Conservation (phyloP, 2,797 vertebrate genomes). For the Sibirionetta formosa region DNA sequence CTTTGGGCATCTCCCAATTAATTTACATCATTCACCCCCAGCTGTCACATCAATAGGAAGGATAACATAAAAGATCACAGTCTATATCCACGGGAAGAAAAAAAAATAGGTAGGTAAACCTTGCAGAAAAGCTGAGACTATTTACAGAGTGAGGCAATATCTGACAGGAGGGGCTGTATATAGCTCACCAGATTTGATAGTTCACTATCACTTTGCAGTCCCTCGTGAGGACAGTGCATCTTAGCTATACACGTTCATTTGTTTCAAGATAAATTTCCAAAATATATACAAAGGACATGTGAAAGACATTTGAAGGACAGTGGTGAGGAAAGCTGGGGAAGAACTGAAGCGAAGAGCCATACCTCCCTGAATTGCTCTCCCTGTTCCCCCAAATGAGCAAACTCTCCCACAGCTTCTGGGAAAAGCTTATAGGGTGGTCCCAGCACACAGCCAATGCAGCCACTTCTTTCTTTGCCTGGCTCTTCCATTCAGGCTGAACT, state of each 20-base stretch:
- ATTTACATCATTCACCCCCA: background rate
- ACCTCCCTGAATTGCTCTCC: background rate
- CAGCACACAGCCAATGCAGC: accelerated
- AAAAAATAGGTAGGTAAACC: background rate
- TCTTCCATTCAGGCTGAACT: background rate
- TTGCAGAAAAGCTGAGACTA: background rate
- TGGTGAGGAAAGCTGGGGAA: background rate
- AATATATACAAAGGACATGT: background rate
- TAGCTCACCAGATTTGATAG: too few species aligned
- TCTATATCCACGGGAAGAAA: background rate
- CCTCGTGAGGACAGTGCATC: background rate
- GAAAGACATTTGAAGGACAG: background rate
- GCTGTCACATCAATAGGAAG: background rate
- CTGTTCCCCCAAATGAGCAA: background rate
- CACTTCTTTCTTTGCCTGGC: background rate
- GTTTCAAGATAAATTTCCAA: background rate
- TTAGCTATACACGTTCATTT: background rate
- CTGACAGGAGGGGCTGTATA: background rate
- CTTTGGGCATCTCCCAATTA: background rate
- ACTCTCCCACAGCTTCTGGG: background rate
- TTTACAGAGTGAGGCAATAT: background rate
- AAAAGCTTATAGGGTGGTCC: background rate
- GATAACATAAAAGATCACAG: background rate
- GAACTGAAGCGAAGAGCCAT: background rate
- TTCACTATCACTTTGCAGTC: background rate